Base-by-base conservation (phyloP, 2,888 invertebrate species). In the Minunthozetes semirufus region DNA sequence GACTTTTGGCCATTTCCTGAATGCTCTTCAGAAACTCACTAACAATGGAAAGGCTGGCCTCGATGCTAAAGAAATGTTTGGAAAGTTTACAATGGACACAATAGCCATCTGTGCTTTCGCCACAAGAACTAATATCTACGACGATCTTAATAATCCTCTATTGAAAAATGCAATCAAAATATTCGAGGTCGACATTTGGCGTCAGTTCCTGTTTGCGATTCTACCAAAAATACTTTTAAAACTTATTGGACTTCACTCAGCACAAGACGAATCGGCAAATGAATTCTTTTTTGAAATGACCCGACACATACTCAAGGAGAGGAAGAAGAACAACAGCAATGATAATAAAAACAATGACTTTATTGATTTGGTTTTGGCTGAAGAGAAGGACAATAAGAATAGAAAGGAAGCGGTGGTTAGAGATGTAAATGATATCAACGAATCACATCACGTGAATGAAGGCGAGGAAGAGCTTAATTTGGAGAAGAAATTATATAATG, bases 61-160 rank as follows among this genome's bases (percentile, higher is more conserved):
- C 27, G 29, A 66, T 27, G 5, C 27, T 3, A 66, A 66, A 19
- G 19, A n/a, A 66, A 22, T 27, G 33, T 66, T 66, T 19, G 87
- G 87, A 8, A 85, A 85, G 78, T 87, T 86, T 79, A 85, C 87
- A 1, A 87, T 87, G 81, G 87, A 87, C 80, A 87, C 87, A 2
- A 87, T 88, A 38, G 87, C 87, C 0, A 86, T 85, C 73, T 86
- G 87, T 75, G 88, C 87, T 11, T 88, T 88, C 80, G 88, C 88
- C 25, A 82, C 88, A 25, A 86, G 87, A 77, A 86, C 86, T 78
- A 86, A 88, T 19, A 33, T 46, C n/a, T 19, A 53, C 15, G 15
- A 71, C 4, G 63, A 73, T 71, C 8, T 11, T 9, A n/a, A 50
- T 13, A 50, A 17, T 50, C 15, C n/a, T 50, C 17, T 50, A 5